A percentile compares a stretch with the other conserved stretches of the same genome.
phyloP scores from a whole-genome alignment of 2,888 invertebrate species.

The Eristalis pertinax region DNA sequence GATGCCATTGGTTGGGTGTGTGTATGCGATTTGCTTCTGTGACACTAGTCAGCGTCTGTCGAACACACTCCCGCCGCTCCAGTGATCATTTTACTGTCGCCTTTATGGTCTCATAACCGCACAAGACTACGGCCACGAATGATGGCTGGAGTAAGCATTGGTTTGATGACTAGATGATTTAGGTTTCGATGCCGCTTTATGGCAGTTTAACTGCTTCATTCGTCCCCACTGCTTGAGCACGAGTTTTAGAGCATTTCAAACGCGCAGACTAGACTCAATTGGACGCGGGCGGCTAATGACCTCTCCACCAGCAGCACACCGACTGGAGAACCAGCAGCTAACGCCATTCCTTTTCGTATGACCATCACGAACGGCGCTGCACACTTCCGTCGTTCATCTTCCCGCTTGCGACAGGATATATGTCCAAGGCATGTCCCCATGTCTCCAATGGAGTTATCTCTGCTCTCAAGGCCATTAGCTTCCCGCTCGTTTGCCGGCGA shows the following conservation, averaged over 20 bases:
- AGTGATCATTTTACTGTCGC: constrained; percentile 47
- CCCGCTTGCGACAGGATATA: constrained; percentile 28
- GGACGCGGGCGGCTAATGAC: neutral
- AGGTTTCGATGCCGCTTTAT: constrained; percentile 26
- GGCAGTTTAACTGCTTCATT: neutral
- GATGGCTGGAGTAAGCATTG: neutral
- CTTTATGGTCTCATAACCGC: neutral
- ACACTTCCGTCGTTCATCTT: constrained; percentile 25
- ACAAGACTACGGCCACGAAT: neutral
- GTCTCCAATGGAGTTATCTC: constrained; percentile 37
- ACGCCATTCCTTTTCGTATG: neutral
- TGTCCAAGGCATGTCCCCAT: constrained; percentile 40
- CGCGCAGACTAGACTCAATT: neutral
- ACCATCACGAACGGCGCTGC: constrained; percentile 9
- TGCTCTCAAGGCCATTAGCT: constrained; percentile 36
- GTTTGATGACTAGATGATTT: constrained; percentile 39
- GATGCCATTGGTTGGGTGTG: constrained; percentile 9
- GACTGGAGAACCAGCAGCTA: neutral
- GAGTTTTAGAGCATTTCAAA: neutral
- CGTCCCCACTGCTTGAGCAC: neutral
- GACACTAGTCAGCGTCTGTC: neutral
- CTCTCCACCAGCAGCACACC: neutral
- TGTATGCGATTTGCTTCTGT: constrained; percentile 32
- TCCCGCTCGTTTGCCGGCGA: constrained; percentile 2
- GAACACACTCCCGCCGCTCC: neutral